Conservation (phyloP, 2,797 vertebrate genomes). For the Sebastiscus tertius region DNA sequence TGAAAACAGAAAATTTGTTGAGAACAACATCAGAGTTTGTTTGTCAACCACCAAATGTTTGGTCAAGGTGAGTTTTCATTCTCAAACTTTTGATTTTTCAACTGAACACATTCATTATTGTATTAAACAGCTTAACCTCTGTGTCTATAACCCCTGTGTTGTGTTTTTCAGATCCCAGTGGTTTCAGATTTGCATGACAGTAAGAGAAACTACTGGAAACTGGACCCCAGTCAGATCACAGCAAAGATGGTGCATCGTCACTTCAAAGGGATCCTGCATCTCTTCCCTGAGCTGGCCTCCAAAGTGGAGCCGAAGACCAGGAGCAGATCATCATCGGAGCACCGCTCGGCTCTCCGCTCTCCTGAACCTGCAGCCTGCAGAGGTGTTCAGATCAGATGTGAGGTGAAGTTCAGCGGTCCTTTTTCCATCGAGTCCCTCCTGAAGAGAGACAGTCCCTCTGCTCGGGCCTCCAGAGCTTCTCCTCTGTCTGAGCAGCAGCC, state of each 20-base stretch:
- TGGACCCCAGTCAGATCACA: conserved; percentile 75
- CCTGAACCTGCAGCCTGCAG: conserved; percentile 13
- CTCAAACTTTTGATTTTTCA: not conserved
- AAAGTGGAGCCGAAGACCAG: conserved; percentile 3
- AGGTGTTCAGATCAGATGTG: conserved; percentile 12
- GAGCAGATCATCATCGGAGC: not conserved
- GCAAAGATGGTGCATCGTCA: conserved; percentile 80
- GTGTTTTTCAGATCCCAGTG: conserved; percentile 67
- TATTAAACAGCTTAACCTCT: rapidly evolving
- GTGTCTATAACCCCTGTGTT: not conserved
- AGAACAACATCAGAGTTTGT: conserved; percentile 80
- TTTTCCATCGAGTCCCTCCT: conserved; percentile 82
- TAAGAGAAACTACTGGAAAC: conserved; percentile 80
- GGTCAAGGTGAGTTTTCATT: conserved; percentile 68
- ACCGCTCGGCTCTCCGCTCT: not conserved
- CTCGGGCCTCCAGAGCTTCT: not conserved
- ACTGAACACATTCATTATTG: not conserved
- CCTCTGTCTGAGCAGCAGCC: conserved; percentile 33
- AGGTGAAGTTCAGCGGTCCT: conserved; percentile 73
- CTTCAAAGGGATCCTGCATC: conserved; percentile 70
- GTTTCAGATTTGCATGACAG: conserved; percentile 46
- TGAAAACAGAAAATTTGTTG: conserved; percentile 64
- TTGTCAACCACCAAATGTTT: conserved; percentile 80
- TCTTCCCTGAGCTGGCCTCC: conserved; percentile 70
- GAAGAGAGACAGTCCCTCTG: conserved; percentile 52